Base-by-base conservation (phyloP, 2,113 vertebrate species). In the Vicugna pacos region DNA sequence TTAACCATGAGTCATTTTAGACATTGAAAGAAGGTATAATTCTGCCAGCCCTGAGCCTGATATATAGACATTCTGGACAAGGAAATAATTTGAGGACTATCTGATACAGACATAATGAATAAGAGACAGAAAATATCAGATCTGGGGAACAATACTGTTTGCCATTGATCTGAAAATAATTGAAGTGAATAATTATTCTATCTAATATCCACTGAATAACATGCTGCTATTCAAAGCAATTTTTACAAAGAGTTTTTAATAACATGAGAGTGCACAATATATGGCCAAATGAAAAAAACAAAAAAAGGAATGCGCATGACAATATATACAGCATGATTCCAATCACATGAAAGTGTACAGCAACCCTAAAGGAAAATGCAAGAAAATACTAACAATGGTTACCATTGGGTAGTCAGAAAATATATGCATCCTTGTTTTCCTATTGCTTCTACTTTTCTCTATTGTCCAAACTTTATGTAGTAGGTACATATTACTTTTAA, bases 191-290 rank as follows among this genome's bases (percentile, higher is more conserved):
- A 95, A 94, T 4, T 91, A 58, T 70, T 80, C 69, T 70, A 81
- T 75, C 79, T 94, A 92, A 90, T 91, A 86, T 32, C 52, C 54
- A 97, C 56, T 65, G 75, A 97, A 50, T 65, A 89, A 54, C 35
- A 86, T 38, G 17, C 46, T 94, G 93, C n/a, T 52, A 80, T 79
- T 81, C 69, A 91, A 85, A 73, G 50, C 46, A 81, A 83, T n/a
- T 94, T 90, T 94, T 95, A 96, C 46, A 86, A 81, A 76, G 32
- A 80, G 77, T 80, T 96, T 82, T 93, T 82, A 96, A 86, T 92
- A 95, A 94, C 17, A 42, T 52, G 24, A 96, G 79, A 70, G 62
- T 54, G 14, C 28, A 46, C n/a, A 82, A 48, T 46, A 50, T 54
- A 46, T 38, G 35, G 48, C 87, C 94, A 84, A 90, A 52, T 50